Base-by-base conservation (phyloP, 2,888 invertebrate species). In the Julus scanicus region DNA sequence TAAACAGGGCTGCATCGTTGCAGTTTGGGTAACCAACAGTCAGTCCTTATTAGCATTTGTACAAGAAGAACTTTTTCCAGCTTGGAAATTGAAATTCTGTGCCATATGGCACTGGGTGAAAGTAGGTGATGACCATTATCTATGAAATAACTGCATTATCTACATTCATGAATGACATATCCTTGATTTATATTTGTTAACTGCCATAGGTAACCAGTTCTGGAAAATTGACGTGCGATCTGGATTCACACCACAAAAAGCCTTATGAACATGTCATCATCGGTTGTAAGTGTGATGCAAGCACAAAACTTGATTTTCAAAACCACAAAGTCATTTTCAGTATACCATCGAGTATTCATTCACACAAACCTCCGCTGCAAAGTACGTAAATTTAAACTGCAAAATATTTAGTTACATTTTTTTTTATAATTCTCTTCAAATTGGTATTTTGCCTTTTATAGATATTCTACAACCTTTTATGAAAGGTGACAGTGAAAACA, bases 1-100 rank as follows among this genome's bases (percentile, higher is more conserved):
- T 48, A 89, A 89, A 3, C 91, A 93, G 0, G 94, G 94, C 90
- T 95, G 96, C 63, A 91, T 98, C 2, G 93, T 98, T 15, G 96
- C 95, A 17, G 94, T 98, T 63, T 99, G 99, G 99, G 97, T 97
- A 91, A 99, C 99, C 17, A 99, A 99, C 92, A 95, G 96, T 29
- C 92, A 93, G 2, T 94, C 94, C 90, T 95, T 97, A 91, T 93
- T 96, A 88, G 92, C 94, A 13, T 94, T 94, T 89, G 93, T 98
- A 40, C 94, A 94, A 90, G 93, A 95, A 6, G 88, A 90, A 11
- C 94, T 98, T 90, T 95, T 99, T 91, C 95, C 95, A 0, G 92
- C 93, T 57, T 98, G 98, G 98, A 94, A 95, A 15, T 93, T 98
- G 0, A 92, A 94, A 85, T 94, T 95, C 91, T 90, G 95, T 9